Percentiles rank a stretch among this genome's conserved stretches.
Conservation (phyloP, 2,888 invertebrate genomes). For the Trachelus iudaicus region DNA sequence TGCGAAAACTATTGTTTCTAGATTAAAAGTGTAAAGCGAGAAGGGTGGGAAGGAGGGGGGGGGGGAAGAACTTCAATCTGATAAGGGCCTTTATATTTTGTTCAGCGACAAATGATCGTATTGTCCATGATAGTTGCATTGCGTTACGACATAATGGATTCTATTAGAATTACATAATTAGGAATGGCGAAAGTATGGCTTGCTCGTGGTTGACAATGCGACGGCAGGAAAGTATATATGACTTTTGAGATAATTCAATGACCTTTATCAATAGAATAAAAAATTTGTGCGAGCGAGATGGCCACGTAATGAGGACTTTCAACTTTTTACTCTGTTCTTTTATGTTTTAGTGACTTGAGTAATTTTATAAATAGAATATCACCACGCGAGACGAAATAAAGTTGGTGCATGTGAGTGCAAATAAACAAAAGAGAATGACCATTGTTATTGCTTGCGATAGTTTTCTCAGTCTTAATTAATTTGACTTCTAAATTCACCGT, state of each 20-base stretch:
- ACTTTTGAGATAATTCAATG: neutral
- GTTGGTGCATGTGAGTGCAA: neutral
- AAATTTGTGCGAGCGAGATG: neutral
- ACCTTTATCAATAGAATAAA: neutral
- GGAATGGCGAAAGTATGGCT: neutral
- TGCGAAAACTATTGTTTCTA: slow-evolving; percentile 19
- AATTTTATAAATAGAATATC: neutral
- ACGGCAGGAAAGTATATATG: neutral
- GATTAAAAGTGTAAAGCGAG: slow-evolving; percentile 1
- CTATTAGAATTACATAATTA: neutral
- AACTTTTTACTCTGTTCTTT: neutral
- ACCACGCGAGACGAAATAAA: neutral
- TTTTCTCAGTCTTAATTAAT: neutral
- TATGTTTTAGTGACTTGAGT: neutral
- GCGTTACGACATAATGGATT: neutral
- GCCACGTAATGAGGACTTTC: neutral
- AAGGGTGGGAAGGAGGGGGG: neutral
- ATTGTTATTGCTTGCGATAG: neutral
- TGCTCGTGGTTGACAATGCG: neutral
- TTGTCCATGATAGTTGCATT: neutral
- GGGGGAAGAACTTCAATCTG: slow-evolving; percentile 29
- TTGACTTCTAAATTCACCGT: neutral
- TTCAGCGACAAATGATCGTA: slow-evolving; percentile 4
- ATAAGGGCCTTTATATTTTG: slow-evolving; percentile 24
- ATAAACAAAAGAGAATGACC: neutral